Evolutionary conservation across 2,888 invertebrate genomes (phyloP), one percentile per base, ranked within the genome.

Genomic region (Macrosiphum euphorbiae): DNA sequence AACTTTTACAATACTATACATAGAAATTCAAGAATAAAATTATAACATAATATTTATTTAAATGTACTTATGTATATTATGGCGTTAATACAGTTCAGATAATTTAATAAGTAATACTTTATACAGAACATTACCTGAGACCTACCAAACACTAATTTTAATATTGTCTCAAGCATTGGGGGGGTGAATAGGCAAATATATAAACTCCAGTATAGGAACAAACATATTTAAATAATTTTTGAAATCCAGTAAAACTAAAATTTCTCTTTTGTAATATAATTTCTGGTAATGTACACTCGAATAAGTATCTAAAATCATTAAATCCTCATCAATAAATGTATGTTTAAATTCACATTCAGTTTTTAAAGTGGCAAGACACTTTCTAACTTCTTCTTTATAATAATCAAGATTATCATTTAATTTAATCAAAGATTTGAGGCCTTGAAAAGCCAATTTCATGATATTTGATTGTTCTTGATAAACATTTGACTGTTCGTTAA

Each of bases 401-500:
- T 61, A 86, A 50, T 87, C 47, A 41, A 90, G 10, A 86, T 90
- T 67, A 3, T 87, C 28, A 52, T 85, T 85, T 67, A 47, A 61
- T n/a, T 47, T 13, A 41, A 94, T 86, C 50, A 94, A 86, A 50
- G 16, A 50, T 86, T 90, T 94, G n/a, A 94, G 86, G 11, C 94
- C 94, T 90, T 94, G 67, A 90, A 90, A 94, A 50, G 94, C 90
- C 7, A 94, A 86, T 67, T 86, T 94, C 44, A 90, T 90, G 1
- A 94, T 90, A 13, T 94, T 85, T 24, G 94, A 90, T 52, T 94
- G 90, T 90, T 94, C 94, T 94, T 90, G 58, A 52, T 94, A 94
- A 1, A 94, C 50, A 67, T 94, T 94, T 0, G 94, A 94, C 50
- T 94, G 94, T 24, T 94, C 90, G 52, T 94, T 94, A 86, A 94